Evolutionary conservation across 2,888 invertebrate species (phyloP).

Genomic region (Pheosia gnoma): DNA sequence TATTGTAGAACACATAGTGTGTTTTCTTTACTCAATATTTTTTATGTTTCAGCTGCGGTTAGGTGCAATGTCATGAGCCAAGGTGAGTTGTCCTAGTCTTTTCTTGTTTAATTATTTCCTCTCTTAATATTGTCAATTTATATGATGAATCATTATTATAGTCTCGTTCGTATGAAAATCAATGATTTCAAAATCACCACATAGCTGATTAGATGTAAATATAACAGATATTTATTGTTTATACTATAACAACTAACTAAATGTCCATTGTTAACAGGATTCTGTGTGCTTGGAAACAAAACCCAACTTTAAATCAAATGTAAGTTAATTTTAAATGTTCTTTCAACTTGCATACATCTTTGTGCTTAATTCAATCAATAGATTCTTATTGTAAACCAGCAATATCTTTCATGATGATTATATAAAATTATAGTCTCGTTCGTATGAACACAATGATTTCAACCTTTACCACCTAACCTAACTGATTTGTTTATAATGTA

Average conservation of each 20-base stretch:
- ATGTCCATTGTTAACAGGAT: not conserved
- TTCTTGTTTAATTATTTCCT: slow-evolving; percentile 13
- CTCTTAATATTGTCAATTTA: not conserved
- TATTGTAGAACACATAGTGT: slow-evolving; percentile 58
- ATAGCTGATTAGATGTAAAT: slow-evolving; percentile 28
- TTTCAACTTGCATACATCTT: not conserved
- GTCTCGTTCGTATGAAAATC: slow-evolving; percentile 76
- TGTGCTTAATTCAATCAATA: not conserved
- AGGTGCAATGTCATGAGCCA: slow-evolving; percentile 5
- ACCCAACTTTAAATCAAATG: slow-evolving; percentile 4
- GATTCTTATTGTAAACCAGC: not conserved
- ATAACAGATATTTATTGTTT: not conserved
- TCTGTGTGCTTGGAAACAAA: not conserved
- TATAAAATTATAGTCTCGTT: slow-evolving; percentile 54
- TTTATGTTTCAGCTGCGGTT: slow-evolving; percentile 66
- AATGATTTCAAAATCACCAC: slow-evolving; percentile 66
- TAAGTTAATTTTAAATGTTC: slow-evolving; percentile 12
- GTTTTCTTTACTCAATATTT: slow-evolving; percentile 74
- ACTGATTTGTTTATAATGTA: slow-evolving; percentile 46
- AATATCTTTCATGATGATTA: slow-evolving; percentile 48
- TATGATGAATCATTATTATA: slow-evolving; percentile 62
- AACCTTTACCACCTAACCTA: slow-evolving; percentile 60
- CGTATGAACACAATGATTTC: slow-evolving; percentile 66
- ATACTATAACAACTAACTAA: not conserved
- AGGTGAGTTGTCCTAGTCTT: slow-evolving; percentile 35